Evolutionary conservation across 2,797 vertebrate genomes (phyloP).

Genomic region (Tadarida brasiliensis): DNA sequence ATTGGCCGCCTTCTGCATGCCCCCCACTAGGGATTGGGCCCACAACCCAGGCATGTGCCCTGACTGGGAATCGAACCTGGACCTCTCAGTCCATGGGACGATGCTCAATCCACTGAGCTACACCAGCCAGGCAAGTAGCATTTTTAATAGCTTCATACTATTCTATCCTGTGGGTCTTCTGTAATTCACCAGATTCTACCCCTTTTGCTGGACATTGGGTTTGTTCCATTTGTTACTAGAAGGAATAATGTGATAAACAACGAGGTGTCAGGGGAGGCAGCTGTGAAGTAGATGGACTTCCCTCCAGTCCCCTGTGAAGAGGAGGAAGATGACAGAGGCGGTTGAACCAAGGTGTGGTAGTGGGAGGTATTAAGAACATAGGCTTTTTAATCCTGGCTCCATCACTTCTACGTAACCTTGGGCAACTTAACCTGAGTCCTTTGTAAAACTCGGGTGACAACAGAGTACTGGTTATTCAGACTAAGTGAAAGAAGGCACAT

Average conservation of each 20-base stretch:
- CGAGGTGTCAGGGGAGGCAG: not conserved
- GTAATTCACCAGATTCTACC: not conserved
- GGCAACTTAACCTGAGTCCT: not conserved
- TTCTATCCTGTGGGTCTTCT: not conserved
- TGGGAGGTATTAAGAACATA: not conserved
- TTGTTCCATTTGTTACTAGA: not conserved
- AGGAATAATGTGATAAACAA: not conserved
- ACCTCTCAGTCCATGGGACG: no score
- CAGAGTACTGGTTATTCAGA: not conserved
- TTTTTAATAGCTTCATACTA: not conserved
- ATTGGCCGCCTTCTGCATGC: no score
- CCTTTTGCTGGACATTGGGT: not conserved
- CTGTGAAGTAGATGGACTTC: not conserved
- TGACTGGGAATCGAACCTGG: no score
- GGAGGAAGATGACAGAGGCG: not conserved
- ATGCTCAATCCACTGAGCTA: no score
- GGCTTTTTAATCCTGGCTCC: not conserved
- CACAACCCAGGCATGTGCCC: no score
- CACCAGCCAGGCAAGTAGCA: not conserved
- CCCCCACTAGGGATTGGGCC: no score
- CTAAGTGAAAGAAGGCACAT: not conserved
- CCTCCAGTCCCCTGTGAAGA: not conserved
- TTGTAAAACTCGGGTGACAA: not conserved
- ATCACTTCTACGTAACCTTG: not conserved
- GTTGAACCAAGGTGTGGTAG: not conserved